Conservation (phyloP, 2,797 vertebrate species). For the Sarcophilus harrisii region DNA sequence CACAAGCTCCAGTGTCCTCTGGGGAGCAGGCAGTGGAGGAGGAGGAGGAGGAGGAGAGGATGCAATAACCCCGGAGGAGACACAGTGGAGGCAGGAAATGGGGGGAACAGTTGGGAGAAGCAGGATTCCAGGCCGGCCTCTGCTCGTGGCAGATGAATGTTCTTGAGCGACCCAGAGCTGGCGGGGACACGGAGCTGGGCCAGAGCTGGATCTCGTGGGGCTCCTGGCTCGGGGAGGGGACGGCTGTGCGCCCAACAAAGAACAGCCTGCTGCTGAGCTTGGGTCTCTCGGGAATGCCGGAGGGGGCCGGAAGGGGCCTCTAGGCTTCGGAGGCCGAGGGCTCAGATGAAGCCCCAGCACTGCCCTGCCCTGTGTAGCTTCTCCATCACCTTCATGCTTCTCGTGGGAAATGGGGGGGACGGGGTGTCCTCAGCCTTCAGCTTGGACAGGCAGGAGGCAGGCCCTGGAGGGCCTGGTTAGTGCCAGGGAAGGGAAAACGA, state of each 20-base stretch:
- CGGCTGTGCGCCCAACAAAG: no score
- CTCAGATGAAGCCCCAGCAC: background rate
- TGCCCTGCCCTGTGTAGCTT: background rate
- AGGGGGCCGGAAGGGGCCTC: background rate
- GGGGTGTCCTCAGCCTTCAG: no score
- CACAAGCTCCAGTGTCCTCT: background rate
- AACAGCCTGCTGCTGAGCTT: background rate
- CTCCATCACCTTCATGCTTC: background rate
- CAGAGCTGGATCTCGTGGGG: no score
- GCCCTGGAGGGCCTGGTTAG: background rate
- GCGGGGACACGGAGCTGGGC: background rate
- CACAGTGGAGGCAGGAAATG: no score
- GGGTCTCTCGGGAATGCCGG: background rate
- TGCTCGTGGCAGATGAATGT: background rate
- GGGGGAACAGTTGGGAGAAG: fast-evolving
- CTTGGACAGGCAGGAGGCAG: background rate
- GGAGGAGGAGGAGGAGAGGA: background rate
- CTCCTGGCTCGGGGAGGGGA: no score
- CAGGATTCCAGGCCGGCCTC: background rate
- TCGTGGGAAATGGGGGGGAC: background rate
- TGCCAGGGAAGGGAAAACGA: background rate
- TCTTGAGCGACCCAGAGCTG: no score
- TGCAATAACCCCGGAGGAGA: no score
- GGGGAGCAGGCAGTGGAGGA: background rate
- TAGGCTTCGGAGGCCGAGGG: no score